Evolutionary conservation across 2,888 invertebrate species (phyloP).

Genomic region (Drosophila flavopinicola): DNA sequence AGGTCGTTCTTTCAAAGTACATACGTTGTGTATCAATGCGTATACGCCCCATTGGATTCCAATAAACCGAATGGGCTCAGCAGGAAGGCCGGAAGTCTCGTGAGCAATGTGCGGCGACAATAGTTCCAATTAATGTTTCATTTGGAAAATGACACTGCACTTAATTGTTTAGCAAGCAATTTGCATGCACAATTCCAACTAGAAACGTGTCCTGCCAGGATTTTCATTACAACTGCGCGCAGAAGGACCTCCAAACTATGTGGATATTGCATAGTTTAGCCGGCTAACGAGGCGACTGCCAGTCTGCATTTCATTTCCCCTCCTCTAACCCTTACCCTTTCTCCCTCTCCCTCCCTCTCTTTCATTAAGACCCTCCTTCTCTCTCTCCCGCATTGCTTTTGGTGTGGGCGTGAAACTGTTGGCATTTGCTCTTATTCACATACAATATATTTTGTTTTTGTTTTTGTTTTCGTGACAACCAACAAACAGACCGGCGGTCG

Average conservation of each 20-base stretch:
- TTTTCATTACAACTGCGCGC: constrained; percentile 23
- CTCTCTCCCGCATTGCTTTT: background rate
- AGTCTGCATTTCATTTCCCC: constrained; percentile 46
- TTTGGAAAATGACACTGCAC: constrained; percentile 50
- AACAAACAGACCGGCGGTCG: constrained; percentile 15
- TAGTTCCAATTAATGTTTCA: constrained; percentile 59
- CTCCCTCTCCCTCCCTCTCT: background rate
- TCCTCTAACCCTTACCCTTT: background rate
- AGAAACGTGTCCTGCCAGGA: constrained; percentile 22
- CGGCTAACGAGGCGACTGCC: constrained; percentile 51
- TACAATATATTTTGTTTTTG: constrained; percentile 6
- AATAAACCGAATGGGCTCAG: constrained; percentile 3
- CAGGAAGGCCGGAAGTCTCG: background rate
- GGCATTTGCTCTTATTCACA: constrained; percentile 40
- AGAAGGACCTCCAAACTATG: constrained; percentile 13
- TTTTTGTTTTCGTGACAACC: constrained; percentile 15
- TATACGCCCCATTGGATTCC: constrained; percentile 28
- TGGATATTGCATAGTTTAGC: constrained; percentile 26
- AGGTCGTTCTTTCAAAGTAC: background rate
- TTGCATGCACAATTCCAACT: constrained; percentile 39
- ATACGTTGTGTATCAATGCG: constrained; percentile 3
- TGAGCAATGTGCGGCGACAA: constrained; percentile 28
- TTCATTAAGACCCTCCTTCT: background rate
- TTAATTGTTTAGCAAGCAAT: constrained; percentile 64
- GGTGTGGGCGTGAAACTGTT: constrained; percentile 33